A percentile compares a stretch with the other conserved stretches of the same genome.
These are phyloP conservation scores for Lamellibrachia luymesi DNA, from an alignment of 1,140 invertebrate species.

Conservation along the genomic window DNA sequence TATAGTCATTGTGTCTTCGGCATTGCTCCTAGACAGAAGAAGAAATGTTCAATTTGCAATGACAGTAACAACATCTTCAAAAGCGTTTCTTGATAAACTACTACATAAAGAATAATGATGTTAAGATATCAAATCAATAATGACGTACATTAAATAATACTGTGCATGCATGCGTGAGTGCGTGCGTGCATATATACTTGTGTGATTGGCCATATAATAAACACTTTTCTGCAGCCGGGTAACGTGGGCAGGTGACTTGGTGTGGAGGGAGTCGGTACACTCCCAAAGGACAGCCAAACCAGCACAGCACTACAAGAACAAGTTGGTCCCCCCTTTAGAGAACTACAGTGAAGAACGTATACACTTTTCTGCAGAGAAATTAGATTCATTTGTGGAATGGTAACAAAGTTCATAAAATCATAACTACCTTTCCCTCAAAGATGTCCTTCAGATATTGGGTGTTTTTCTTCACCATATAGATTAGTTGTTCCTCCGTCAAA, in stretches of 20 bases:
- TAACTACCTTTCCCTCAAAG: slow-evolving; percentile 19
- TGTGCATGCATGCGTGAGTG: not conserved
- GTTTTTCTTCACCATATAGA: slow-evolving; percentile 18
- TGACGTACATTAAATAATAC: too few relatives aligned
- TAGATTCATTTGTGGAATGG: not conserved
- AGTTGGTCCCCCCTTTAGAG: too few relatives aligned
- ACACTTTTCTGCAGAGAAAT: not conserved
- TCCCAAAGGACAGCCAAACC: too few relatives aligned
- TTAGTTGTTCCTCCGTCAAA: slow-evolving; percentile 1
- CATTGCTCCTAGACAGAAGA: not conserved
- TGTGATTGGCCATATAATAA: too few relatives aligned
- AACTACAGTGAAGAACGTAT: not conserved
- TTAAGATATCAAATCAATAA: not conserved
- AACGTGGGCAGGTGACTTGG: too few relatives aligned
- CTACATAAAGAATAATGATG: not conserved
- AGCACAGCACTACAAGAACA: too few relatives aligned
- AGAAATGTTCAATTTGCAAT: not conserved
- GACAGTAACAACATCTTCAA: slow-evolving; percentile 18
- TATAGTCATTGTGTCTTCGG: not conserved
- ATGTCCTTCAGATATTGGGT: slow-evolving; percentile 19
- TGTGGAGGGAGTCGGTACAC: too few relatives aligned
- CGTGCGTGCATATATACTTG: too few relatives aligned
- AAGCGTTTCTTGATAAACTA: slow-evolving; percentile 14
- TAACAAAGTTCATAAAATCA: not conserved
- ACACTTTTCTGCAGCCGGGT: too few relatives aligned